Conservation (phyloP, 2,113 vertebrate genomes). For the Atherinomorus stipes region DNA sequence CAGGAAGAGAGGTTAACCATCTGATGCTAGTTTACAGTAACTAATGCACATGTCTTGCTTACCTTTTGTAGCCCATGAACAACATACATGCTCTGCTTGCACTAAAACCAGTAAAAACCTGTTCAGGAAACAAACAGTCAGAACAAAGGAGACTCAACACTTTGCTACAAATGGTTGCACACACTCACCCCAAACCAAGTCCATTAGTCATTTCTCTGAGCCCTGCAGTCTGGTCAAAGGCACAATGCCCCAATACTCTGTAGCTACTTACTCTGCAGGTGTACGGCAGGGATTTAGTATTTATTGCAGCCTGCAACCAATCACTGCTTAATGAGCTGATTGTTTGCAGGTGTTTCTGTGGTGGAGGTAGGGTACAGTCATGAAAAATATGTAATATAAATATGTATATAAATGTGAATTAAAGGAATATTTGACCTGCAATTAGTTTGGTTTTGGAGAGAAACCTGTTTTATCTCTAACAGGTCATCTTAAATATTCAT, state of each 20-base stretch:
- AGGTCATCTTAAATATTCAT: too few species aligned
- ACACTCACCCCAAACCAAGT: constrained; percentile 66
- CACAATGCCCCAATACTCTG: neutral
- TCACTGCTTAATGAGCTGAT: constrained; percentile 1
- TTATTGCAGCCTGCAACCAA: neutral
- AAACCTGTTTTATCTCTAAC: too few species aligned
- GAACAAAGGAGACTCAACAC: neutral
- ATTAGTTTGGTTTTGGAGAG: too few species aligned
- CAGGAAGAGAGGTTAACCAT: neutral
- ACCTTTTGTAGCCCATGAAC: constrained; percentile 53
- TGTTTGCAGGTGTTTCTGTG: neutral
- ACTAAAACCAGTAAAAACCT: constrained; percentile 63
- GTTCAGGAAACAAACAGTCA: constrained; percentile 16
- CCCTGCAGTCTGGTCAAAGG: neutral
- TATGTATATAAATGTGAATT: too few species aligned
- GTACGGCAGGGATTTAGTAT: neutral
- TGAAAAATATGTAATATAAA: too few species aligned
- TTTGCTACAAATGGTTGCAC: neutral
- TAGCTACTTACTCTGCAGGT: neutral
- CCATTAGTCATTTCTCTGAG: constrained; percentile 59
- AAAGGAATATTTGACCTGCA: too few species aligned
- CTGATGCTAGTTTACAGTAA: neutral
- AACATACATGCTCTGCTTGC: constrained; percentile 40
- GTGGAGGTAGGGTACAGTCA: neutral
- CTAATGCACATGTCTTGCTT: neutral